Evolutionary conservation across 2,113 vertebrate genomes (phyloP).

Genomic region (Neotragus pygmaeus): DNA sequence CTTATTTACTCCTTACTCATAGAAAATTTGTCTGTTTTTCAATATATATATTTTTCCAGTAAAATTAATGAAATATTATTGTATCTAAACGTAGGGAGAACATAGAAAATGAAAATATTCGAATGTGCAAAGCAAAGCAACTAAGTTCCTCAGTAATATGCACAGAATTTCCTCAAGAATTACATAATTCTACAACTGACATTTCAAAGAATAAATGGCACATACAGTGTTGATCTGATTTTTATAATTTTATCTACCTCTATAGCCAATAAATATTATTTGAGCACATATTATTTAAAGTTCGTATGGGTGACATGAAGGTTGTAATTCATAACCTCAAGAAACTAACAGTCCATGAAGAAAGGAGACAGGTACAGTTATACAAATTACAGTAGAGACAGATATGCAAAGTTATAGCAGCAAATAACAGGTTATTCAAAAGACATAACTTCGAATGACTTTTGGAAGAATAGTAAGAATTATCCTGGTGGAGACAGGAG

Average conservation of each 20-base stretch:
- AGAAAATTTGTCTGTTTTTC: background rate
- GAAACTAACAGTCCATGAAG: background rate
- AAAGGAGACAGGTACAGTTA: background rate
- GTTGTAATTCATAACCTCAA: background rate
- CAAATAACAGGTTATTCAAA: background rate
- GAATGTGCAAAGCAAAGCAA: background rate
- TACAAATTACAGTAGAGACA: background rate
- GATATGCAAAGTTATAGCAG: background rate
- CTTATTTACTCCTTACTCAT: background rate
- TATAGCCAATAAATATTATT: slow-evolving; percentile 32
- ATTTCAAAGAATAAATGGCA: slow-evolving; percentile 15
- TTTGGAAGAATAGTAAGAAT: background rate
- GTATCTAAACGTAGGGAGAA: background rate
- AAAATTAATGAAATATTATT: background rate
- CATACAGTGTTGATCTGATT: background rate
- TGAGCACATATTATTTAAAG: slow-evolving; percentile 47
- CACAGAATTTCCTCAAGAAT: background rate
- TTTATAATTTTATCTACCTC: background rate
- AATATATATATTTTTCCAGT: background rate
- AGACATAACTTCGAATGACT: background rate
- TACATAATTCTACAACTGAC: background rate
- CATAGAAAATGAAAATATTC: background rate
- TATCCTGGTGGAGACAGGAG: background rate
- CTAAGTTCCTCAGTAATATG: background rate
- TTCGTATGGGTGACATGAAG: slow-evolving; percentile 10